Base-by-base conservation (phyloP, 2,888 invertebrate genomes). In the Chouioia cunea region DNA sequence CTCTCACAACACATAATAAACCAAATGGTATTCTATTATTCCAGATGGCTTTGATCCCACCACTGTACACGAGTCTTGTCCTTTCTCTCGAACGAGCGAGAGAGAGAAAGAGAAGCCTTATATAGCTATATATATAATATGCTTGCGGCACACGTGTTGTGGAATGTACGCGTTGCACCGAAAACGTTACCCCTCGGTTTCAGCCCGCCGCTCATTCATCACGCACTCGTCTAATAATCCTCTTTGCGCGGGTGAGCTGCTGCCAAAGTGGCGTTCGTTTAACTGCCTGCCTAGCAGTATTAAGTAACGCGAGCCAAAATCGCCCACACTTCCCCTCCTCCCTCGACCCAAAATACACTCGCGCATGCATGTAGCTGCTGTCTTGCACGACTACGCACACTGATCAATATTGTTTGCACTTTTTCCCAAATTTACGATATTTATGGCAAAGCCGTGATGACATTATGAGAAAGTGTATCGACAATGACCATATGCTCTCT, bases 11-110 rank as follows among this genome's bases (percentile, higher is more conserved):
- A 74, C 77, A 83, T 83, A 83, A 83, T 83, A 27, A 27, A 79
- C 81, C 81, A 83, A 83, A 83, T 82, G 82, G 83, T 82, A 83
- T 83, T 83, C 83, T 82, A 83, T 83, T 83, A 83, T 83, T 82
- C 81, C 81, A 83, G 82, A 82, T 83, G 81, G 80, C 78, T 76
- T 77, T 78, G 73, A 68, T 71, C 57, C 73, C 74, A 73, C 76
- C 27, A 27, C 68, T 58, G 71, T 46, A 71, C 79, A 73, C 75
- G 66, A 43, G 72, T 71, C 65, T 75, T 71, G 70, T 69, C 70
- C 53, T 70, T 23, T 62, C 65, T 57, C 65, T 48, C 48, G 27
- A 27, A 6, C 27, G n/a, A n/a, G 27, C 27, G 27, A 27, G 27
- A 3, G 27, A 27, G 6, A 27, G 4, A 6, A 6, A 27, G 27